phyloP scores from a whole-genome alignment of 2,888 invertebrate genomes.

The Prionchulus punctatus region DNA sequence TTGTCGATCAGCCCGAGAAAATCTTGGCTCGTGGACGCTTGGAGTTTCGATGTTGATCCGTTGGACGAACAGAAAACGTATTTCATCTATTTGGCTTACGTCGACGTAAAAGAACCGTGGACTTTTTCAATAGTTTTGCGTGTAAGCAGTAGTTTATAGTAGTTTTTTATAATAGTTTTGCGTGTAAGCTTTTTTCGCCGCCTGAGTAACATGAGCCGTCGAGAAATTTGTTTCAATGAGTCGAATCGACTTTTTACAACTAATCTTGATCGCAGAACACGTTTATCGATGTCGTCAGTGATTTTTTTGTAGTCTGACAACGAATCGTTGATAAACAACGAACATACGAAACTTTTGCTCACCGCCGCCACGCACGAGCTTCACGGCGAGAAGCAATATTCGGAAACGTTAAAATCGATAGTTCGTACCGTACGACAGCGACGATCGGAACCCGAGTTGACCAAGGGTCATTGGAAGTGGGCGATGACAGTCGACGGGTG shows the following conservation, averaged over 20 bases:
- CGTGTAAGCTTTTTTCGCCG: no score
- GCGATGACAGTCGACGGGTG: constrained; percentile 1
- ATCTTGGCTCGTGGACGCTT: constrained; percentile 40
- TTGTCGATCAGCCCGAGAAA: constrained; percentile 47
- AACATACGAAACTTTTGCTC: background rate
- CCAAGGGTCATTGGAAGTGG: constrained; percentile 8
- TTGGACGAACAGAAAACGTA: background rate
- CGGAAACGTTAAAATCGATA: background rate
- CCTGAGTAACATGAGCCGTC: no score
- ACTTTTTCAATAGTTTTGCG: background rate
- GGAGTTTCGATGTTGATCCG: background rate
- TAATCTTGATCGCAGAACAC: no score
- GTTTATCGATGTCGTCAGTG: no score
- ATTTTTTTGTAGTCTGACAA: no score
- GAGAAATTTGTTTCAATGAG: no score
- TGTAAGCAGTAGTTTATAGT: background rate
- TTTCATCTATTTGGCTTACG: constrained; percentile 4
- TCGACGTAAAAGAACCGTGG: background rate
- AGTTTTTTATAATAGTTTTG: no score
- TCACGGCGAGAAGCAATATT: constrained; percentile 3
- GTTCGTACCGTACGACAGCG: background rate
- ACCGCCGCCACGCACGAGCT: constrained; percentile 5
- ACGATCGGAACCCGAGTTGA: background rate
- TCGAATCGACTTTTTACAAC: no score
- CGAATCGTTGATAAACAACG: no score